phyloP scores from a whole-genome alignment of 2,797 vertebrate species.

The Lindbergichthys nudifrons region DNA sequence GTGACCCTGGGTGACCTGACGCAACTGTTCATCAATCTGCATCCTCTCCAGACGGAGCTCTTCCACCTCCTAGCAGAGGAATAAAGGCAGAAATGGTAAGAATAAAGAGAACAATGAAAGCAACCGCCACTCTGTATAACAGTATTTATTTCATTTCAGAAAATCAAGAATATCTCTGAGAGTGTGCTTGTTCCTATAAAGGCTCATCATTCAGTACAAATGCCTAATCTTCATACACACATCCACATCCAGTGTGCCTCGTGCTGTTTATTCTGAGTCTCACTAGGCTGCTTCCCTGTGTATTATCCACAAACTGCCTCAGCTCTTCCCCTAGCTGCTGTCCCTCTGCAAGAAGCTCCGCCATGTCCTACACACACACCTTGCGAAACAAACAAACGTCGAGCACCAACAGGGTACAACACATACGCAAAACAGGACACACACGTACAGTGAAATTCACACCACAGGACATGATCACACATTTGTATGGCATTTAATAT shows the following conservation, averaged over 20 bases:
- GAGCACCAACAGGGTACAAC: slow-evolving; percentile 22
- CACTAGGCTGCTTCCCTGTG: slow-evolving; percentile 63
- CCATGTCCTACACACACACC: slow-evolving; percentile 61
- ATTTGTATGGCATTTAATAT: neutral
- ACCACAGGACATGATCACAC: slow-evolving; percentile 14
- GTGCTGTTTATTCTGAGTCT: slow-evolving; percentile 59
- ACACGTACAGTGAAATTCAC: slow-evolving; percentile 31
- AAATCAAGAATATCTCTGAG: slow-evolving; percentile 3
- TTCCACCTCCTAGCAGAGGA: slow-evolving; percentile 91
- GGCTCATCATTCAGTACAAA: slow-evolving; percentile 17
- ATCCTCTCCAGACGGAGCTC: slow-evolving; percentile 95
- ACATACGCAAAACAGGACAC: slow-evolving; percentile 55
- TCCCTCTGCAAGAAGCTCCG: slow-evolving; percentile 61
- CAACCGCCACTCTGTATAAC: neutral
- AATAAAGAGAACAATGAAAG: slow-evolving; percentile 1
- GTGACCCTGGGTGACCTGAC: slow-evolving; percentile 96
- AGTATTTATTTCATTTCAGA: neutral
- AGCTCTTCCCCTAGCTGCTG: slow-evolving; percentile 67
- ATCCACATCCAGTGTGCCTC: slow-evolving; percentile 58
- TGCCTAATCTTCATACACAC: slow-evolving; percentile 65
- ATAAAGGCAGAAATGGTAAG: neutral
- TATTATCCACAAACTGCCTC: slow-evolving; percentile 62
- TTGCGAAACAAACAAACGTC: slow-evolving; percentile 43
- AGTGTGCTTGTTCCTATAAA: neutral
- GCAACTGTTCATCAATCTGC: slow-evolving; percentile 96